Evolutionary conservation across 1,140 invertebrate species (phyloP).

Genomic region (Cylas formicarius): DNA sequence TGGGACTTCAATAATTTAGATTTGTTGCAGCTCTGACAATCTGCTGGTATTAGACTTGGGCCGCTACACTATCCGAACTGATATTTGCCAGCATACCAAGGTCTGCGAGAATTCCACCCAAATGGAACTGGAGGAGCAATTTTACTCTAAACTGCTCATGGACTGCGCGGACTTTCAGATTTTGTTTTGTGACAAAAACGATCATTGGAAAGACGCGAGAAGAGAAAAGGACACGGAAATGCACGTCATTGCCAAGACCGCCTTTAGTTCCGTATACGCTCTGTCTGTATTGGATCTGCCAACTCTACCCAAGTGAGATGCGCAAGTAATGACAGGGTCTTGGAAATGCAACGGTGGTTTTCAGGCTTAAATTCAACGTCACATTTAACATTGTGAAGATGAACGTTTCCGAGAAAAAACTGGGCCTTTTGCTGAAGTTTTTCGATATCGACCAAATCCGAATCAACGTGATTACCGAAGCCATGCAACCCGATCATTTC

Average conservation of each 20-base stretch:
- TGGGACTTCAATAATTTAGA: background rate
- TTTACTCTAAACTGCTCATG: conserved; percentile 72
- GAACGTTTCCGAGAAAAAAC: conserved; percentile 69
- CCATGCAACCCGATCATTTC: conserved; percentile 18
- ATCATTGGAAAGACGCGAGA: conserved; percentile 68
- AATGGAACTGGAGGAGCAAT: conserved; percentile 73
- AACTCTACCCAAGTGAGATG: conserved; percentile 31
- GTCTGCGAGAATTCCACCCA: conserved; percentile 69
- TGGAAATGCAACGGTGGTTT: conserved; percentile 14
- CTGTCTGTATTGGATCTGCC: conserved; percentile 28
- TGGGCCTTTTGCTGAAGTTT: conserved; percentile 61
- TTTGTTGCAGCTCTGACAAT: conserved; percentile 43
- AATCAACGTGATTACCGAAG: conserved; percentile 22
- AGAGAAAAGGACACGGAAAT: conserved; percentile 65
- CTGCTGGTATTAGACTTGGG: conserved; percentile 69
- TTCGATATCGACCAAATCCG: conserved; percentile 44
- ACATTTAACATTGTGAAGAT: conserved; percentile 65
- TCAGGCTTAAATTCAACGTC: conserved; percentile 70
- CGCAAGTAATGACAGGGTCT: background rate
- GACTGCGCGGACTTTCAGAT: conserved; percentile 62
- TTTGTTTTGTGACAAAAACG: conserved; percentile 55
- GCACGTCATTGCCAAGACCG: conserved; percentile 63
- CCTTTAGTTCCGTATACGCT: conserved; percentile 31
- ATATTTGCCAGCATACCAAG: conserved; percentile 62
- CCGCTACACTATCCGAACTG: conserved; percentile 61